Evolutionary conservation across 2,113 vertebrate species (phyloP), one percentile per base, ranked within the genome.

Genomic region (Chionomys nivalis): DNA sequence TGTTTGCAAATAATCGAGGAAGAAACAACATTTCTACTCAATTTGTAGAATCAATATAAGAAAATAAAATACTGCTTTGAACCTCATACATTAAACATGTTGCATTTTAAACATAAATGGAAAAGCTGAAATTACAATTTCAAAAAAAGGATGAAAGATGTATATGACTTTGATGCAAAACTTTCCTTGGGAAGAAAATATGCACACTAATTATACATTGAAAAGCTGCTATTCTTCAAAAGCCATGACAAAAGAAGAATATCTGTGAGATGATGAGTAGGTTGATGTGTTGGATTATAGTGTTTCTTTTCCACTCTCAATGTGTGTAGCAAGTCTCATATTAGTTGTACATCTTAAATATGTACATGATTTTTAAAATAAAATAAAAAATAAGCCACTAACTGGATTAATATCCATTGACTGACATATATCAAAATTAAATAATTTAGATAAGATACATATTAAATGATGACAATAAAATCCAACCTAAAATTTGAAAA

Each of bases 81-180:
- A 70, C 0, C 3, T 55, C 26, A 7, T 39, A 88, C 93, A 85
- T 44, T 65, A 83, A 73, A n/a, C 13, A 85, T 82, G 36, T 63
- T 28, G 8, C n/a, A 87, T 52, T 61, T 7, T 36, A 79, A 14
- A 44, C 8, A 8, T 66, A 93, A 8, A 14, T 78, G 6, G 65
- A 83, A 91, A 83, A 82, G 42, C 11, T 92, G 42, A 93, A 93
- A 52, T 13, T 76, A 13, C 77, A 82, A n/a, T 83, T 82, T 42
- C 65, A 65, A 19, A 26, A 78, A 76, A 36, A 55, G 9, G 5
- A n/a, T n/a, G 72, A 90, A 87, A 92, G 66, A 72, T 58, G 2
- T 68, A 68, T 5, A 72, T 88, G 21, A 72, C 33, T 17, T 24
- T 63, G 39, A 76, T 33, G n/a, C 36, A 90, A 94, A 92, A 11